A percentile compares a stretch with the other conserved stretches of the same genome.
phyloP scores from a whole-genome alignment of 1,140 invertebrate species.

The Chelonus insularis region DNA sequence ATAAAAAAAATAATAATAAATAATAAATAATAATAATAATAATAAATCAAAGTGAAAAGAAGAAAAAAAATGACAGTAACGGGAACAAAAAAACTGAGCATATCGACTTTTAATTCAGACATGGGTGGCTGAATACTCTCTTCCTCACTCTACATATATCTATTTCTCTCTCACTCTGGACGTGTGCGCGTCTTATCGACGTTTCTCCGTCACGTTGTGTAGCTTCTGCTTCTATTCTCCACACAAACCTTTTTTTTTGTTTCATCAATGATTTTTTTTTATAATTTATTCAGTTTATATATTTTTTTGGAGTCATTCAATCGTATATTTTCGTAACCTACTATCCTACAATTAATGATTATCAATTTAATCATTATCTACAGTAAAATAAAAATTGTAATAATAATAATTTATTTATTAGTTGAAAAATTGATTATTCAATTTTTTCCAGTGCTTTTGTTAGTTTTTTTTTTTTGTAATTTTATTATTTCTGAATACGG shows the following conservation, averaged over 20 bases:
- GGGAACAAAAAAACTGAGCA: slow-evolving; percentile 23
- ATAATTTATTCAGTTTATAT: slow-evolving; percentile 17
- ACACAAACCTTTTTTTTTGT: slow-evolving; percentile 16
- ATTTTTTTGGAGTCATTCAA: no score
- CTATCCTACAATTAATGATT: no score
- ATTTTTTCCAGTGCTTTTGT: no score
- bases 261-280: no score
- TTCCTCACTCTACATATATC: neutral
- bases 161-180: neutral
- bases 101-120: slow-evolving; percentile 36
- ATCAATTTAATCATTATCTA: no score
- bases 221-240: slow-evolving; percentile 11
- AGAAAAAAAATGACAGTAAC: slow-evolving; percentile 22
- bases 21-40: slow-evolving; percentile 3
- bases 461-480: no score
- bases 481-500: no score
- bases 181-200: slow-evolving; percentile 33
- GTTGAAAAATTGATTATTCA: no score
- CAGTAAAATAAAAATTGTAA: no score
- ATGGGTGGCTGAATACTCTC: slow-evolving; percentile 33
- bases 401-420: no score
- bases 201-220: slow-evolving; percentile 21
- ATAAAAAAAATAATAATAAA: neutral
- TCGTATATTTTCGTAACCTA: no score
- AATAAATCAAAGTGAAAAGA: neutral